phyloP scores from a whole-genome alignment of 2,797 vertebrate species.

The Nyctibius grandis region DNA sequence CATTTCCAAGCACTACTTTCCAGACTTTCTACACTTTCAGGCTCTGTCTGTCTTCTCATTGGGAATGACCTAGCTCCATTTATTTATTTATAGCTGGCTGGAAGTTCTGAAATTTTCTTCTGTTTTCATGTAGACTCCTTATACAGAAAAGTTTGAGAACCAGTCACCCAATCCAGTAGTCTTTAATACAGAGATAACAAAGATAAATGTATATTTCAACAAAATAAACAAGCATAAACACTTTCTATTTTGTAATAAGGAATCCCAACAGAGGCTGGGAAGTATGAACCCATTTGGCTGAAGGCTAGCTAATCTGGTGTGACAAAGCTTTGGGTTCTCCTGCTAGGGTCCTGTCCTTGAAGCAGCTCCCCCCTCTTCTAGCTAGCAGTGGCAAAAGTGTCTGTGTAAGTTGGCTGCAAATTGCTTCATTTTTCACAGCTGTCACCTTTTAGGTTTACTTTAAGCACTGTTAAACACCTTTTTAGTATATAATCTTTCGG shows the following conservation, averaged over 20 bases:
- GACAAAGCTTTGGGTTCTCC: background rate
- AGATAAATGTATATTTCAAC: background rate
- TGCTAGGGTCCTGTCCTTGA: background rate
- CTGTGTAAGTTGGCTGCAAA: background rate
- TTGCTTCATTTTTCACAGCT: slow-evolving; percentile 24
- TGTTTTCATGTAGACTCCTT: background rate
- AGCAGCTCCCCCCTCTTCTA: background rate
- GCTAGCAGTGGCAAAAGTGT: background rate
- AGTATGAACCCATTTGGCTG: background rate
- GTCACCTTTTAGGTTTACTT: background rate
- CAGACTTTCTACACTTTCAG: background rate
- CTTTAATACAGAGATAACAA: background rate
- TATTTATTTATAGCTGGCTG: background rate
- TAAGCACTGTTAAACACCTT: background rate
- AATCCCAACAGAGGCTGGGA: background rate
- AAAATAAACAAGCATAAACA: background rate
- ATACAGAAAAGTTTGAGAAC: background rate
- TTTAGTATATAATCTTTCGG: background rate
- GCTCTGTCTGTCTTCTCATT: background rate
- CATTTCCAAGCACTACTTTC: background rate
- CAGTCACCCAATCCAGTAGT: background rate
- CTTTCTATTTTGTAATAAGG: background rate
- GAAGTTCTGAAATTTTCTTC: background rate
- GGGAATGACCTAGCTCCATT: background rate
- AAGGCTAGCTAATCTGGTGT: background rate